Base-by-base conservation (phyloP, 2,888 invertebrate genomes). In the Anticlea derivata region DNA sequence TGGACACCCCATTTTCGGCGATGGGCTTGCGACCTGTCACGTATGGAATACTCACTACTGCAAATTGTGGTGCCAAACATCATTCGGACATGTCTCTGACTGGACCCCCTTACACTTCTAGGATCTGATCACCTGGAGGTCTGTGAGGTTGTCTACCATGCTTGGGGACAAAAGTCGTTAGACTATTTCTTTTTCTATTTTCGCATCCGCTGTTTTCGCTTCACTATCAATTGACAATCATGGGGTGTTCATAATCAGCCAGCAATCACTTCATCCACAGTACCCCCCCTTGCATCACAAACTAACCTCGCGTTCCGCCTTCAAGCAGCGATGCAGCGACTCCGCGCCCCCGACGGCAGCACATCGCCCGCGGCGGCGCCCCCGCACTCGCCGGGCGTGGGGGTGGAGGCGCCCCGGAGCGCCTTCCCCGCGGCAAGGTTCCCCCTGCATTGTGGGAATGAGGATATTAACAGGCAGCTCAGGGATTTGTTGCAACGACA, bases 401-500 rank as follows among this genome's bases (percentile, higher is more conserved):
- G 17, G 1, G 68, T 80, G 46, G 79, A 88, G 66, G 83, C 85
- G 27, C 86, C 85, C 27, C 73, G 85, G 46, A 78, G 80, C 49
- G 66, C 83, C 58, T 92, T 80, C 83, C 91, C 73, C 49, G 86
- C 78, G 60, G 91, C 84, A 38, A 75, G 89, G 53, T 87, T 89
- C 70, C 92, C 81, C 62, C 74, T 85, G 24, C 92, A 91, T 71
- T 86, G 92, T 59, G 92, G 91, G 67, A 80, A 75, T 64, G 86
- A 86, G 45, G 85, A 87, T 63, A 83, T 94, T 70, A 95, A 95
- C 70, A 91, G 95, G 2, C 97, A 97, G 70, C 87, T 97, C 33
- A 86, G 97, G 20, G 96, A 97, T 75, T 82, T 97, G 57, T 87
- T 97, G 46, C 96, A 96, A 75, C 89, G 95, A 39, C 96, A 95